Percentiles rank a stretch among this genome's conserved stretches.
Evolutionary conservation across 2,113 vertebrate genomes (phyloP).

Genomic region (Nerophis ophidion): DNA sequence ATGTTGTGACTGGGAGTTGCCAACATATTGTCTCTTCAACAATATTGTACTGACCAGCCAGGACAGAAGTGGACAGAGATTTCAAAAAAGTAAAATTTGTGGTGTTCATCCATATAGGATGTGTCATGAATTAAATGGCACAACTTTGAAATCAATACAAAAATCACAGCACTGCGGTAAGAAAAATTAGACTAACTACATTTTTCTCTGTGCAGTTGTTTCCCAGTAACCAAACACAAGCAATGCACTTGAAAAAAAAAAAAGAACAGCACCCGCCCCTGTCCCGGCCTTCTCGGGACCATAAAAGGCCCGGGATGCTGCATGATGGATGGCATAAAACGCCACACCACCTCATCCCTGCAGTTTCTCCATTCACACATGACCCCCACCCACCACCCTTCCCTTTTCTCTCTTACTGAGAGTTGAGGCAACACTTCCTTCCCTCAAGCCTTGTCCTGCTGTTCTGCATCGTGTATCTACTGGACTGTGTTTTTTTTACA

Average conservation of each 20-base stretch:
- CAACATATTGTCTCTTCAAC: too few relatives aligned
- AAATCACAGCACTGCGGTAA: too few relatives aligned
- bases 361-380: constrained; percentile 46
- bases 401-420: background rate
- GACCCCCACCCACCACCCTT: constrained; percentile 38
- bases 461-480: constrained; percentile 34
- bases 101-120: too few relatives aligned
- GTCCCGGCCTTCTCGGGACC: constrained; percentile 17
- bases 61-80: too few relatives aligned
- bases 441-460: constrained; percentile 35
- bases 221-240: constrained; percentile 48
- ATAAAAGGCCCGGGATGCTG: constrained; percentile 52
- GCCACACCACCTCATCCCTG: constrained; percentile 36
- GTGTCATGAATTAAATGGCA: too few relatives aligned
- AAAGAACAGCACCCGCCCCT: background rate
- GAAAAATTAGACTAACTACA: too few relatives aligned
- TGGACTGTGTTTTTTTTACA: constrained; percentile 39
- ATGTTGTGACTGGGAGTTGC: too few relatives aligned
- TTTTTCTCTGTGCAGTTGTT: constrained; percentile 12
- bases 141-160: too few relatives aligned
- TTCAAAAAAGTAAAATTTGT: too few relatives aligned
- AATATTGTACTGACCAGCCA: too few relatives aligned
- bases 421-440: constrained; percentile 22
- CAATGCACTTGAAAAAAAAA: constrained; percentile 1
- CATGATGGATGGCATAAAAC: constrained; percentile 48